These are phyloP conservation scores for Zoanthus sansibaricus DNA, from an alignment of 92 coral and sea anemone species.

Conservation along the genomic window DNA sequence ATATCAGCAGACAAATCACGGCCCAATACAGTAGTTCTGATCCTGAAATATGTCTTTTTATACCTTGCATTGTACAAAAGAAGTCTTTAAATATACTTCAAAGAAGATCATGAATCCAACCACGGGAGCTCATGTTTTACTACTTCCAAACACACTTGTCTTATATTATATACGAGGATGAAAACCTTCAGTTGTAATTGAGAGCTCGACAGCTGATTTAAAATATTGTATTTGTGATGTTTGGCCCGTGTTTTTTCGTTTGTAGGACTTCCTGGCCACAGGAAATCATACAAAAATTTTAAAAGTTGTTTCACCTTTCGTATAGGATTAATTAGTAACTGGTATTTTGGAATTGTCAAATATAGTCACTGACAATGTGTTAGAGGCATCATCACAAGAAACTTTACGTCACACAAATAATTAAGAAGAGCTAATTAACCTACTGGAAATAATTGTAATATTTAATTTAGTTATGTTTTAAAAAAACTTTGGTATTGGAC, in stretches of 20 bases:
- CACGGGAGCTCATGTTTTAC: background rate
- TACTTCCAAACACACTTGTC: background rate
- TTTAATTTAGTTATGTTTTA: too few species aligned
- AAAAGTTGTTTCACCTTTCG: background rate
- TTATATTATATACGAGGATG: too few species aligned
- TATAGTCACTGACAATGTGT: too few species aligned
- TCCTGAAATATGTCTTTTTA: background rate
- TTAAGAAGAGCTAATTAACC: too few species aligned
- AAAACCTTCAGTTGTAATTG: too few species aligned
- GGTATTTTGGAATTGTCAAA: background rate
- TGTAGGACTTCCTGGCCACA: background rate
- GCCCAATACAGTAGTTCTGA: background rate
- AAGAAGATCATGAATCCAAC: background rate
- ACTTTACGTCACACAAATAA: background rate
- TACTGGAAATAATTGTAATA: too few species aligned
- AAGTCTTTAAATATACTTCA: background rate
- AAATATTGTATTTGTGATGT: too few species aligned
- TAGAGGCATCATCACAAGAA: background rate
- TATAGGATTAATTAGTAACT: background rate
- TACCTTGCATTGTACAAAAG: background rate
- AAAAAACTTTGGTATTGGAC: too few species aligned
- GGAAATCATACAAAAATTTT: background rate
- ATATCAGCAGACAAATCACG: background rate
- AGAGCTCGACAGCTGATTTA: too few species aligned
- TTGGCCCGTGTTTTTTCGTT: background rate